Evolutionary conservation across 2,113 vertebrate species (phyloP).

Genomic region (Nanorana parkeri): DNA sequence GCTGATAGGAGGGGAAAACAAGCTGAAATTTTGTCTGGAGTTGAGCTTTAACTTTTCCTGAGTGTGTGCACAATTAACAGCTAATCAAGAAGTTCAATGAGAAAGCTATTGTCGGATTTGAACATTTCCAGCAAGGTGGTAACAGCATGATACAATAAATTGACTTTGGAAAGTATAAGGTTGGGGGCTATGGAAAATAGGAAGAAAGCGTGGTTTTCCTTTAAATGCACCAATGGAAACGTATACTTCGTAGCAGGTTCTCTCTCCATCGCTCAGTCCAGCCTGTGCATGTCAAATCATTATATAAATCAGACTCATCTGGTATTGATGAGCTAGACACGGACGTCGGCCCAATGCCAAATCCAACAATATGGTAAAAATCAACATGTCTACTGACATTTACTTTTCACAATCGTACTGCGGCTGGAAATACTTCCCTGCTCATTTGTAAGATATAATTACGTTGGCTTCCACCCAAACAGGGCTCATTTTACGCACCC

Average conservation of each 20-base stretch:
- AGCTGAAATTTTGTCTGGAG: too few species aligned
- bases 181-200: too few species aligned
- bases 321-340: constrained; percentile 11
- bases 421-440: constrained; percentile 18
- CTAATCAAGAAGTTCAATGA: too few species aligned
- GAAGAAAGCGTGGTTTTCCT: too few species aligned
- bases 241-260: background rate
- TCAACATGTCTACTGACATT: constrained; percentile 37
- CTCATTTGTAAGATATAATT: constrained; percentile 24
- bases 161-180: too few species aligned
- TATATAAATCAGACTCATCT: constrained; percentile 43
- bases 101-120: too few species aligned
- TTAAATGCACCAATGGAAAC: too few species aligned
- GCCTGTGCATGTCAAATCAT: background rate
- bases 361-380: constrained; percentile 43
- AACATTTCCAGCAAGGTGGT: too few species aligned
- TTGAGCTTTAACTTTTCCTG: too few species aligned
- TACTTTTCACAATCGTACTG: constrained; percentile 7
- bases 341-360: constrained; percentile 6
- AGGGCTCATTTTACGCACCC: constrained; percentile 1
- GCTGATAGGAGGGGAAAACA: too few species aligned
- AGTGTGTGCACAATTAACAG: too few species aligned
- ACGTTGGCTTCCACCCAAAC: background rate
- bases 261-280: background rate
- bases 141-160: too few species aligned